These are phyloP conservation scores for Adelognathus sp. DNA, from an alignment of 2,888 invertebrate species.

Conservation along the genomic window DNA sequence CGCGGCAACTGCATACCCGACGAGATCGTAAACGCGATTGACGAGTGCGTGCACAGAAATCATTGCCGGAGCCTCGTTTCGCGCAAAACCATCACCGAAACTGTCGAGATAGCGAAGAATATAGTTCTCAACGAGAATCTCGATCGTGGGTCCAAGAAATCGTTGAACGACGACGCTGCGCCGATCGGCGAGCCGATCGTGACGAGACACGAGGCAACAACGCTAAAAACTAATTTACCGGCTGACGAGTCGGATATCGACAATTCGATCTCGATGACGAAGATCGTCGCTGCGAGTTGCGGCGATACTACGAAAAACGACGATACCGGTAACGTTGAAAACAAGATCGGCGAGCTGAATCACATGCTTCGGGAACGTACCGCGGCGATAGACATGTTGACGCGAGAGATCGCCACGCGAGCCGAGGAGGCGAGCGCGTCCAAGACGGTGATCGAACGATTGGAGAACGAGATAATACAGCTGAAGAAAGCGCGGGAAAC, in stretches of 20 bases:
- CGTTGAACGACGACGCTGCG: neutral
- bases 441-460: conserved; percentile 54
- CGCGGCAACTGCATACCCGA: conserved; percentile 79
- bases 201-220: neutral
- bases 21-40: conserved; percentile 74
- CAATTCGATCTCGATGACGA: conserved; percentile 7
- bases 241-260: conserved; percentile 2
- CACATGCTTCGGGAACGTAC: conserved; percentile 70
- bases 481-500: conserved; percentile 65
- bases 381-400: conserved; percentile 67
- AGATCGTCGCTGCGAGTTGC: neutral
- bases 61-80: conserved; percentile 60
- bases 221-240: neutral
- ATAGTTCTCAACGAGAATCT: conserved; percentile 26
- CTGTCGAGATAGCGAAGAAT: conserved; percentile 52
- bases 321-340: conserved; percentile 31
- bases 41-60: conserved; percentile 66
- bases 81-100: conserved; percentile 51
- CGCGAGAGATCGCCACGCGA: conserved; percentile 65
- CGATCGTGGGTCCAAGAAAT: neutral
- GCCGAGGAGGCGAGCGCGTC: conserved; percentile 57
- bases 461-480: conserved; percentile 63
- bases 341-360: conserved; percentile 69
- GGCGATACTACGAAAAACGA: conserved; percentile 19
- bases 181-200: neutral